Percentiles rank a stretch among this genome's conserved stretches.
Evolutionary conservation across 2,113 vertebrate species (phyloP).

Genomic region (Odocoileus virginianus): DNA sequence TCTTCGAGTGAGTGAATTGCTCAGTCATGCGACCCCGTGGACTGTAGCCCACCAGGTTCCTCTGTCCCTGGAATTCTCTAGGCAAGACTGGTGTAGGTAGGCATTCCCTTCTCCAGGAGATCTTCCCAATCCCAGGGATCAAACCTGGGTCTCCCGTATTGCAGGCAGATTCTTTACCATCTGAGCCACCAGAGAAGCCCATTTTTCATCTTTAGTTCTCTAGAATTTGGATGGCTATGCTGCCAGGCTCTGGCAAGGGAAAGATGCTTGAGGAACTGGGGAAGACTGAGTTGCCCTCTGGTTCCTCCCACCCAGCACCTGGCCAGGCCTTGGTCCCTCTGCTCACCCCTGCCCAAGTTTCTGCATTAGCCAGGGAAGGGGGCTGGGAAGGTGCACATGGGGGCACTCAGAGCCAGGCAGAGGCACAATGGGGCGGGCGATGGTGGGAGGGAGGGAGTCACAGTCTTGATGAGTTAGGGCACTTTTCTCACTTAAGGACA

Average conservation of each 20-base stretch:
- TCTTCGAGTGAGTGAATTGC: neutral
- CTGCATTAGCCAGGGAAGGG: neutral
- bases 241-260: neutral
- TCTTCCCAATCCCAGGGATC: neutral
- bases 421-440: neutral
- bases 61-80: neutral
- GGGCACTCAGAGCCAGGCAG: neutral
- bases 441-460: neutral
- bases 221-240: neutral
- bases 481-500: neutral
- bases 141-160: neutral
- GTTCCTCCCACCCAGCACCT: neutral
- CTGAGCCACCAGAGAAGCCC: neutral
- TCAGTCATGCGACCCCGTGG: neutral
- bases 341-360: neutral
- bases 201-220: neutral
- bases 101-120: neutral
- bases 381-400: fast-evolving
- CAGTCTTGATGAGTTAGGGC: neutral
- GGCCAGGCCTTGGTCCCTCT: neutral
- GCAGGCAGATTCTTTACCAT: neutral
- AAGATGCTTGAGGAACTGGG: neutral
- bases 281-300: no score
- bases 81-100: neutral
- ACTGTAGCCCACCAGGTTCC: neutral